Conservation (phyloP, 2,797 vertebrate species). For the Tauraco hartlaubi region DNA sequence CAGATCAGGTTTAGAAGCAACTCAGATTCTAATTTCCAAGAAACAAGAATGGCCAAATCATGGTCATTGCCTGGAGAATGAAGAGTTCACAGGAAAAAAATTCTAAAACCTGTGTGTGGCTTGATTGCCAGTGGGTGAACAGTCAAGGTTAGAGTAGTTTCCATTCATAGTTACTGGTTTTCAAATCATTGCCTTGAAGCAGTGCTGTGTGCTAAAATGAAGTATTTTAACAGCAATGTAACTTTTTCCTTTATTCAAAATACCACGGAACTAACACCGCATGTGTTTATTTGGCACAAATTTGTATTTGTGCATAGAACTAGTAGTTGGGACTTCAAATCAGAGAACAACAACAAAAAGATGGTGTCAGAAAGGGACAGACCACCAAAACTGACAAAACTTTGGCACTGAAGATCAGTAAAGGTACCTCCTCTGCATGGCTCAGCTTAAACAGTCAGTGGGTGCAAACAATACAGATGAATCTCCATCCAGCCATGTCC, state of each 20-base stretch:
- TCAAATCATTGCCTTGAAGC: background rate
- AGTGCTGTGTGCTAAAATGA: background rate
- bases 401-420: background rate
- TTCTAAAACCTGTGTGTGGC: background rate
- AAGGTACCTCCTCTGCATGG: background rate
- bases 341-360: background rate
- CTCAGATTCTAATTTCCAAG: background rate
- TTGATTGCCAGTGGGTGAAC: background rate
- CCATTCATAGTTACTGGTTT: background rate
- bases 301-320: background rate
- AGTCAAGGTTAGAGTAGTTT: background rate
- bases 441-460: background rate
- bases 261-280: background rate
- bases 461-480: background rate
- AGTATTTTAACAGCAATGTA: background rate
- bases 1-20: background rate
- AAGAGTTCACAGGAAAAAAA: background rate
- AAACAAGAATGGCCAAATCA: background rate
- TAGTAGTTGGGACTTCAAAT: constrained; percentile 3
- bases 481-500: background rate
- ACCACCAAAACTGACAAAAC: background rate
- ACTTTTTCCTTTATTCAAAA: background rate
- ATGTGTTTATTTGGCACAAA: background rate
- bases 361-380: background rate
- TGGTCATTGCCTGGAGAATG: background rate